These are phyloP conservation scores for Trachelus troglodyta DNA, from an alignment of 2,888 invertebrate species.

Conservation along the genomic window DNA sequence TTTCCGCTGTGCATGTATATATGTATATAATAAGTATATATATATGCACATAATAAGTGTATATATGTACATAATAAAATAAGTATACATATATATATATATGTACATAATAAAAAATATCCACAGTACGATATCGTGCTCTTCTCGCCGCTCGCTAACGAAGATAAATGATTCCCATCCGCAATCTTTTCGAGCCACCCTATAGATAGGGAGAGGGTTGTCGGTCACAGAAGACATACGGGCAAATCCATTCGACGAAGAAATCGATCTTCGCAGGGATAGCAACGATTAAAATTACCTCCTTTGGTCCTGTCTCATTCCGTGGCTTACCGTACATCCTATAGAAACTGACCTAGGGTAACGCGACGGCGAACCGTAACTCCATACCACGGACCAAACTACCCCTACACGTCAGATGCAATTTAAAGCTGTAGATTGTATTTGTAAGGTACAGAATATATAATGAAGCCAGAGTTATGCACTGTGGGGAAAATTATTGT, in stretches of 20 bases:
- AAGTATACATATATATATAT: not conserved
- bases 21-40: not conserved
- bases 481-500: not conserved
- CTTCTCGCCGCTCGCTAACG: not conserved
- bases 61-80: no score
- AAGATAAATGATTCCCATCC: not conserved
- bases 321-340: not conserved
- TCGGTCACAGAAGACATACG: not conserved
- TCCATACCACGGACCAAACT: conserved; percentile 16
- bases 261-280: not conserved
- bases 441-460: not conserved
- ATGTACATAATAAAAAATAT: not conserved
- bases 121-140: not conserved
- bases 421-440: conserved; percentile 10
- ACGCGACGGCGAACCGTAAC: not conserved
- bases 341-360: not conserved
- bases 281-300: not conserved
- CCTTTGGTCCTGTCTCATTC: not conserved
- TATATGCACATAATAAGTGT: no score
- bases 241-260: not conserved
- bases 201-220: not conserved
- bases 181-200: not conserved
- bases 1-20: not conserved
- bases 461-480: not conserved
- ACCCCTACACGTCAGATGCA: conserved; percentile 21